Evolutionary conservation across 2,888 invertebrate species (phyloP), one percentile per base, ranked within the genome.

Genomic region (Sarcophaga variegata): DNA sequence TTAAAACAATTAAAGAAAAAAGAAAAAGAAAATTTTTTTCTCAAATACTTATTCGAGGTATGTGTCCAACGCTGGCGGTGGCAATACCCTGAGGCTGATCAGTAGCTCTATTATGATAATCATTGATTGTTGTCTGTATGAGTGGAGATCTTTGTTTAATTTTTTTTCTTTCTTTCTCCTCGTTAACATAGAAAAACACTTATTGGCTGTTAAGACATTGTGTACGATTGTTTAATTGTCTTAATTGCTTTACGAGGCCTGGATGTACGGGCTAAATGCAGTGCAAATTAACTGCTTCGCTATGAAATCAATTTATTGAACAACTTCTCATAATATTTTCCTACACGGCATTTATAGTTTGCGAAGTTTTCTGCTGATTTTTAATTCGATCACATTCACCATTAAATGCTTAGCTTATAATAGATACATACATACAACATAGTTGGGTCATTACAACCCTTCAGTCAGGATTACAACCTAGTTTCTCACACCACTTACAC

Each of bases 101-200:
- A 72, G 80, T 66, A 72, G 80, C 72, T 66, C 27, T 60, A 60
- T 67, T 27, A 27, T 45, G 63, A 25, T n/a, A 70, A 70, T 49
- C 25, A n/a, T n/a, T 54, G 37, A 67, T 45, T 45, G 49, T 76
- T 27, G 5, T 37, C 47, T 67, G 37, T 66, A 14, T 69, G 25
- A 60, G 12, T 70, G n/a, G 11, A 11, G n/a, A 54, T 62, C 37
- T 54, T 54, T 70, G 14, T 78, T 62, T 45, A 62, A 63, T 59
- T 49, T n/a, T 54, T 22, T 22, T 37, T 37, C 8, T 37, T 37
- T 37, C 8, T 37, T 37, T 37, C 37, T 37, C 3, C 37, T 37
- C 8, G 37, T 37, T 37, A 37, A 37, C 37, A 37, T 37, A 37
- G 37, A 4, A 22, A 63, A 63, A 14, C 12, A 12, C 14, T 49